These are phyloP conservation scores for Drosophila seguyi DNA, from an alignment of 1,140 invertebrate genomes.

Conservation along the genomic window DNA sequence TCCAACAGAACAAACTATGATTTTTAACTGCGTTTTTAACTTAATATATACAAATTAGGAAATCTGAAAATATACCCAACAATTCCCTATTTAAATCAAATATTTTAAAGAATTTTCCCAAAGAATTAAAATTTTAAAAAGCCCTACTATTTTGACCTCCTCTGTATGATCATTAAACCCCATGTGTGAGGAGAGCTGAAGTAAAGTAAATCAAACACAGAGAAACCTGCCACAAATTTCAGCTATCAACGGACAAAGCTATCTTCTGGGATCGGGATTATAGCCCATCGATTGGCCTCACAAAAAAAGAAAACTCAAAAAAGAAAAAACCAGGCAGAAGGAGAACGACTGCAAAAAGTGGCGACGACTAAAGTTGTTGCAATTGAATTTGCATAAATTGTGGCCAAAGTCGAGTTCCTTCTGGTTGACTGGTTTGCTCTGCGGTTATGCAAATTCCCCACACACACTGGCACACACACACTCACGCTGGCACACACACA, in stretches of 20 bases:
- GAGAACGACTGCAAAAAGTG: constrained; percentile 63
- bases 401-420: constrained; percentile 55
- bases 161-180: neutral
- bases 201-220: constrained; percentile 17
- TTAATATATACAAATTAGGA: too few species aligned
- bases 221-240: constrained; percentile 36
- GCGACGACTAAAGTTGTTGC: constrained; percentile 78
- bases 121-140: neutral
- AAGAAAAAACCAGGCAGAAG: neutral
- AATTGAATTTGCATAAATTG: constrained; percentile 85
- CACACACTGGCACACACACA: constrained; percentile 4
- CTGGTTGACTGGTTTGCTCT: constrained; percentile 51
- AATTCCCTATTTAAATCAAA: neutral
- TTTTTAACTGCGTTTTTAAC: too few species aligned
- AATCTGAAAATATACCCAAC: too few species aligned
- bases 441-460: constrained; percentile 72
- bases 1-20: too few species aligned
- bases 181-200: neutral
- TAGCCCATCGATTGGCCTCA: constrained; percentile 42
- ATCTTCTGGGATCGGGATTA: constrained; percentile 33
- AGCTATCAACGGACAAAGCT: constrained; percentile 34
- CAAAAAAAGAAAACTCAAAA: neutral
- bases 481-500: neutral
- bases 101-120: neutral
- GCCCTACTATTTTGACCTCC: neutral